A percentile compares a stretch with the other conserved stretches of the same genome.
These are phyloP conservation scores for Sthenelais limicola DNA, from an alignment of 2,888 invertebrate species.

Conservation along the genomic window DNA sequence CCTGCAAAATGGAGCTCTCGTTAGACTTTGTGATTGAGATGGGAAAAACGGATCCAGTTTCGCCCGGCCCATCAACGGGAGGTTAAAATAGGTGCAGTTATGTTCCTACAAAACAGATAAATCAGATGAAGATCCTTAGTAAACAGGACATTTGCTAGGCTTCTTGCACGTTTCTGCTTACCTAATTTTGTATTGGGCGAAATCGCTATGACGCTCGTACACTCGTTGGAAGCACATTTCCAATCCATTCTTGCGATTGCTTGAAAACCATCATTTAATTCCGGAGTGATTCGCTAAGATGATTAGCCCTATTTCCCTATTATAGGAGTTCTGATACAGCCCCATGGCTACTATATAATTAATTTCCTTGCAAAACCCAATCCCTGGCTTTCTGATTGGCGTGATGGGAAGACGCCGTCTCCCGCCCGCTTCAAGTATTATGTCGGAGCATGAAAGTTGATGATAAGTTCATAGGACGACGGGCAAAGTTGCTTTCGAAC, in stretches of 20 bases:
- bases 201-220: no score
- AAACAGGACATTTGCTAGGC: no score
- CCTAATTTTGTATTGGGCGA: no score
- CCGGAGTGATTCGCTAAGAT: conserved; percentile 35
- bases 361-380: conserved; percentile 36
- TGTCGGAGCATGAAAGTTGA: conserved; percentile 30
- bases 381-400: conserved; percentile 23
- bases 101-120: no score
- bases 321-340: conserved; percentile 37
- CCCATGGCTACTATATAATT: conserved; percentile 36
- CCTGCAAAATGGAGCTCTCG: no score
- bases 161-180: no score
- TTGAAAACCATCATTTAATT: conserved; percentile 38
- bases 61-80: no score
- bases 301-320: conserved; percentile 38
- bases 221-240: no score
- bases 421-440: neutral
- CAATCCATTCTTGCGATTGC: conserved; percentile 14
- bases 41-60: no score
- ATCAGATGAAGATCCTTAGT: no score
- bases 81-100: no score
- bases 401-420: conserved; percentile 1
- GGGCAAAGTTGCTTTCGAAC: conserved; percentile 31
- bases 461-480: conserved; percentile 28
- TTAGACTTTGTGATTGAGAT: no score